Evolutionary conservation across 2,113 vertebrate genomes (phyloP), one percentile per base, ranked within the genome.

Genomic region (Microcebus murinus): DNA sequence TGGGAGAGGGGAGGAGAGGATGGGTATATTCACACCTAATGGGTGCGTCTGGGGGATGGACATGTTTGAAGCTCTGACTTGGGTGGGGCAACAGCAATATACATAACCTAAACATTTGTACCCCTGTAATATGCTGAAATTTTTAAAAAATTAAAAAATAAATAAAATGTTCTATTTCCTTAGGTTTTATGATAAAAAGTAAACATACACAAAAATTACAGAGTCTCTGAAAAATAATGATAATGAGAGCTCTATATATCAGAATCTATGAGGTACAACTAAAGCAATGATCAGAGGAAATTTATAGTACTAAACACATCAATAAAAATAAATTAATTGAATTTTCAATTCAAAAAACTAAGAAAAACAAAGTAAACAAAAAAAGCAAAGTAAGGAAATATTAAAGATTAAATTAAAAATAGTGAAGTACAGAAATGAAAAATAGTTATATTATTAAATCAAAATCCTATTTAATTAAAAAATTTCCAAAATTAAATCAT

Each of bases 351-450:
- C 12, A 68, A 34, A 87, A 59, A 83, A 6, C 17, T 63, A 86
- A 73, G 23, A 42, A 65, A 73, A 90, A 25, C 59, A 73, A 88
- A 76, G 68, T 57, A 95, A 88, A 87, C 5, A 48, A 80, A 89
- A 96, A 21, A 95, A 96, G 29, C 17, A 68, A 84, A 87, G 10
- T 15, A 83, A 79, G 71, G 42, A 89, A 85, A 65, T 88, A 81
- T 67, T 71, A 74, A 77, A 80, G 23, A 63, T 57, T 80, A 74
- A 95, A 84, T 87, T 57, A 42, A 1, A 59, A 81, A 76, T 68
- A 87, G 21, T 57, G 45, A 65, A 5, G 20, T 61, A 68, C 25
- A 87, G 25, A 87, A 73, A 9, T 87, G 17, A 79, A 87, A 93
- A n/a, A 18, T 17, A 52, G 23, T 74, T 36, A 67, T 65, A 59